phyloP scores from a whole-genome alignment of 2,797 vertebrate genomes.

The Pseudochirops cupreus region DNA sequence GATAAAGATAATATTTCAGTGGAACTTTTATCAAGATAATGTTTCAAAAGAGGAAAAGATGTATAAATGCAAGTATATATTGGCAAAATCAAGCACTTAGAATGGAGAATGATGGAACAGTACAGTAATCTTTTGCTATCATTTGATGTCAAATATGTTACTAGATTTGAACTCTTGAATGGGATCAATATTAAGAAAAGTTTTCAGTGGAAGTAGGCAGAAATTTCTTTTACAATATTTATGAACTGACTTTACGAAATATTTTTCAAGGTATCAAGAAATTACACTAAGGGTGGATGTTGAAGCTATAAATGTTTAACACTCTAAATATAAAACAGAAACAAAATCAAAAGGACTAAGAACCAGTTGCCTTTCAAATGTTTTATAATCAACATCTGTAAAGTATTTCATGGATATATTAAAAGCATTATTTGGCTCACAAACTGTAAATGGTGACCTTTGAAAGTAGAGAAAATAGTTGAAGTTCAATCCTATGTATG shows the following conservation, averaged over 20 bases:
- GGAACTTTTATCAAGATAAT: slow-evolving; percentile 26
- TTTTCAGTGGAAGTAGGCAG: neutral
- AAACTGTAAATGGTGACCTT: slow-evolving; percentile 11
- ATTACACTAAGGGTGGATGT: slow-evolving; percentile 51
- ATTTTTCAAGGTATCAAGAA: slow-evolving; percentile 59
- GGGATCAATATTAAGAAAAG: slow-evolving; percentile 76
- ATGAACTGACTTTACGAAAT: slow-evolving; percentile 52
- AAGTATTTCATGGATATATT: slow-evolving; percentile 4
- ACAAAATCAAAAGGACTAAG: neutral
- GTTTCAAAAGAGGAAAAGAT: slow-evolving; percentile 56
- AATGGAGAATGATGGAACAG: slow-evolving; percentile 54
- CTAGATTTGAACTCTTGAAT: slow-evolving; percentile 60
- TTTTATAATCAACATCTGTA: slow-evolving; percentile 6
- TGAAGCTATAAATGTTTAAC: slow-evolving; percentile 28
- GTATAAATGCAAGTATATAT: slow-evolving; percentile 37
- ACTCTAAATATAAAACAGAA: slow-evolving; percentile 43
- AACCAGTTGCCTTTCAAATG: neutral
- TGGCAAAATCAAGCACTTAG: slow-evolving; percentile 61
- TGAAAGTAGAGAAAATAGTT: neutral
- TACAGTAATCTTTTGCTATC: slow-evolving; percentile 35
- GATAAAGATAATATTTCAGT: slow-evolving; percentile 22
- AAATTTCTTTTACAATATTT: slow-evolving; percentile 79
- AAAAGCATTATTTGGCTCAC: slow-evolving; percentile 11
- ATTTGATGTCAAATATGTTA: slow-evolving; percentile 59
- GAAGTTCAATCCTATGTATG: neutral